Evolutionary conservation across 2,888 invertebrate species (phyloP).

Genomic region (Agonopterix heracliana): DNA sequence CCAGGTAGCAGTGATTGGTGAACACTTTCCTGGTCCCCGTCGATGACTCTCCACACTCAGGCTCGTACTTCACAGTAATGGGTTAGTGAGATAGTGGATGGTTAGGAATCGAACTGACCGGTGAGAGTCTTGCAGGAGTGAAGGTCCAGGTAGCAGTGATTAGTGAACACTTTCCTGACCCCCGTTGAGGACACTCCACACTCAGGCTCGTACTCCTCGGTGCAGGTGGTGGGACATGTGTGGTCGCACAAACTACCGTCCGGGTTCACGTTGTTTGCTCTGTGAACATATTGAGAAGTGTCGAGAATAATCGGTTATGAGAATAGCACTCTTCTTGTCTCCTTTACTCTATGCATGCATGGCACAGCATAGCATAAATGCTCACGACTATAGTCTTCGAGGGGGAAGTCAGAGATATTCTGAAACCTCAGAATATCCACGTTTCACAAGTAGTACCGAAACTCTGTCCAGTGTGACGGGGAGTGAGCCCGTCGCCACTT

Average conservation of each 20-base stretch:
- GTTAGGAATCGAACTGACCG: too few relatives aligned
- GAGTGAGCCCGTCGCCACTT: too few relatives aligned
- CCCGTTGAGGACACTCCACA: constrained; percentile 44
- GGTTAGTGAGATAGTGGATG: too few relatives aligned
- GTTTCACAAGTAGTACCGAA: too few relatives aligned
- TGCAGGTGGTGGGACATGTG: constrained; percentile 44
- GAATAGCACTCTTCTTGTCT: too few relatives aligned
- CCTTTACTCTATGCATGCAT: too few relatives aligned
- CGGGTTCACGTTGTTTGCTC: constrained; percentile 32
- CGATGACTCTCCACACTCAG: constrained; percentile 45
- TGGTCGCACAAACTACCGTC: constrained; percentile 46
- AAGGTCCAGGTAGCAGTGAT: constrained; percentile 56
- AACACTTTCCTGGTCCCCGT: constrained; percentile 38
- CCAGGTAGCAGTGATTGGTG: constrained; percentile 56
- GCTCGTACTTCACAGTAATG: constrained; percentile 52
- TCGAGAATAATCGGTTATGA: too few relatives aligned
- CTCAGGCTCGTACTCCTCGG: constrained; percentile 51
- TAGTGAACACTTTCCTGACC: constrained; percentile 38
- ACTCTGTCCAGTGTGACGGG: too few relatives aligned
- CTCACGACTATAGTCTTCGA: too few relatives aligned
- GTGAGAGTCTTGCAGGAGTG: constrained; percentile 43
- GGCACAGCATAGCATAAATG: too few relatives aligned
- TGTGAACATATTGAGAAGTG: constrained; percentile 15
- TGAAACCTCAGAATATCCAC: too few relatives aligned
- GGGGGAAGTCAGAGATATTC: too few relatives aligned